Conservation (phyloP, 2,888 invertebrate species). For the Hyposoter didymator region DNA sequence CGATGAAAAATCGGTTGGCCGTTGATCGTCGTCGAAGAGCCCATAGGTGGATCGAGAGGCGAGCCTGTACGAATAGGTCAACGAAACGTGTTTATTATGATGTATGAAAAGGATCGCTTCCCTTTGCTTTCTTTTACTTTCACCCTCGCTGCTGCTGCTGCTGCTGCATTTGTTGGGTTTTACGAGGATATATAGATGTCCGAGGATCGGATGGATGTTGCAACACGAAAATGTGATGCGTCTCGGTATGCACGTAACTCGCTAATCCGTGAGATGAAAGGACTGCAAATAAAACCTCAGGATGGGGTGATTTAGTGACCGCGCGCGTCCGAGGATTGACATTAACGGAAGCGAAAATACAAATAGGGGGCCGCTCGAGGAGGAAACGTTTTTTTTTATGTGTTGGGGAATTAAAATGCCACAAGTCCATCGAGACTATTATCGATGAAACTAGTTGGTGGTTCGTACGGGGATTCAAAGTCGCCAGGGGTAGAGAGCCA, state of each 20-base stretch:
- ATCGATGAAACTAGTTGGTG: not conserved
- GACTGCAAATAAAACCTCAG: slow-evolving; percentile 33
- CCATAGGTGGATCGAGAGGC: slow-evolving; percentile 6
- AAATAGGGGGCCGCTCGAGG: not conserved
- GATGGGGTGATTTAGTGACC: slow-evolving; percentile 62
- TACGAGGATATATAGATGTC: slow-evolving; percentile 14
- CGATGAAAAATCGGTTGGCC: not conserved
- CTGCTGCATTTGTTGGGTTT: slow-evolving; percentile 35
- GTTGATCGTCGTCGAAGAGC: not conserved
- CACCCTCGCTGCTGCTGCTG: slow-evolving; percentile 40
- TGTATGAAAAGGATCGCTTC: slow-evolving; percentile 35
- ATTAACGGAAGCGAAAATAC: not conserved
- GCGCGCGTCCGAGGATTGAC: not conserved
- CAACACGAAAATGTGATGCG: slow-evolving; percentile 30
- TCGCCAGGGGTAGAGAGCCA: not conserved
- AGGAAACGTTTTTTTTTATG: not conserved
- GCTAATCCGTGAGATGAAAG: slow-evolving; percentile 53
- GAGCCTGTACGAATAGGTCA: slow-evolving; percentile 7
- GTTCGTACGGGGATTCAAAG: not conserved
- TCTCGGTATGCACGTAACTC: slow-evolving; percentile 1
- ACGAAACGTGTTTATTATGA: slow-evolving; percentile 61
- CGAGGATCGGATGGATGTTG: slow-evolving; percentile 24
- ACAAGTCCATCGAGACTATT: not conserved
- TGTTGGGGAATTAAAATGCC: not conserved
- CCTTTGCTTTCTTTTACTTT: slow-evolving; percentile 59